Evolutionary conservation across 2,797 vertebrate species (phyloP).

Genomic region (Sardinella longiceps): DNA sequence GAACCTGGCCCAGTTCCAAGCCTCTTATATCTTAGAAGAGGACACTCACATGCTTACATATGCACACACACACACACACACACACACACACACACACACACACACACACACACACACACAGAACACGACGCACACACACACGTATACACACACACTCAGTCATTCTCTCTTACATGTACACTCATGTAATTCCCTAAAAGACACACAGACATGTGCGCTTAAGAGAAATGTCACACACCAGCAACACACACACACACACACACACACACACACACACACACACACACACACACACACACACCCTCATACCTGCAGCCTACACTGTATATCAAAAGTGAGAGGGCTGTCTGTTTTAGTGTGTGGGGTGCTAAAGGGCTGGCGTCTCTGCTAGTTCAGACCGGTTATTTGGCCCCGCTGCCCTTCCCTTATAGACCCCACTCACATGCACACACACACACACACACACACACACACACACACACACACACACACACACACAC

Average conservation of each 20-base stretch:
- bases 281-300: slow-evolving; percentile 22
- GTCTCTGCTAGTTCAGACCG: slow-evolving; percentile 88
- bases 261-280: neutral
- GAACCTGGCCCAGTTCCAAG: slow-evolving; percentile 95
- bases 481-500: neutral
- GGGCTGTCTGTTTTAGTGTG: slow-evolving; percentile 79
- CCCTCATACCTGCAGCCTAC: slow-evolving; percentile 81
- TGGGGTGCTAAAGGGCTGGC: slow-evolving; percentile 77
- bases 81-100: slow-evolving; percentile 46
- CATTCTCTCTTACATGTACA: neutral
- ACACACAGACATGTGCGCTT: neutral
- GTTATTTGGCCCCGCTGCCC: slow-evolving; percentile 76
- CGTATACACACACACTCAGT: neutral
- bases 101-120: slow-evolving; percentile 27
- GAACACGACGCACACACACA: neutral
- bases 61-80: slow-evolving; percentile 45
- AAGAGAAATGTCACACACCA: neutral
- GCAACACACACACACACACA: neutral
- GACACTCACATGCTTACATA: slow-evolving; percentile 18
- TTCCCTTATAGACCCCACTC: slow-evolving; percentile 57
- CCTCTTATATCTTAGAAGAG: slow-evolving; percentile 89
- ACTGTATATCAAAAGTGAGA: slow-evolving; percentile 82
- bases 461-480: neutral
- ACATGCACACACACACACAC: slow-evolving; percentile 51
- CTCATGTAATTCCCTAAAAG: neutral